Evolutionary conservation across 1,140 invertebrate genomes (phyloP).

Genomic region (Phthorimaea operculella): DNA sequence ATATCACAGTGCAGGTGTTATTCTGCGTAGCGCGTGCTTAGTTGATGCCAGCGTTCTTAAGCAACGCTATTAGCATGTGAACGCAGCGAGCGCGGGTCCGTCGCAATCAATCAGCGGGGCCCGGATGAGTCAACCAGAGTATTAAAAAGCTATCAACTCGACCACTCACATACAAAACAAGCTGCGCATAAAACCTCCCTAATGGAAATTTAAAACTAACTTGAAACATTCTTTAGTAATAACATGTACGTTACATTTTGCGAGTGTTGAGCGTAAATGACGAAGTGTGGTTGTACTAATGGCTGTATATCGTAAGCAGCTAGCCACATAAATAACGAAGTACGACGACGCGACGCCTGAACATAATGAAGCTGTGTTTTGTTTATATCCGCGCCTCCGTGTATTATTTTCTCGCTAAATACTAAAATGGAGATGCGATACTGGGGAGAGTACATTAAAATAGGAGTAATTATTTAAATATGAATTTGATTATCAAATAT

Average conservation of each 20-base stretch:
- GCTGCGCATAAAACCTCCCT: not conserved
- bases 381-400: conserved; percentile 12
- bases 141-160: conserved; percentile 29
- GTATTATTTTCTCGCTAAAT: not conserved
- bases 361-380: conserved; percentile 23
- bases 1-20: no score
- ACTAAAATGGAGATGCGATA: not conserved
- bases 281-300: conserved; percentile 20
- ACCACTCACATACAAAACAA: not conserved
- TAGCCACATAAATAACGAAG: conserved; percentile 33
- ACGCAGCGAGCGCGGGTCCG: conserved; percentile 7
- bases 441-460: no score
- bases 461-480: not conserved
- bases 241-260: not conserved
- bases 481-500: no score
- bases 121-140: conserved; percentile 21
- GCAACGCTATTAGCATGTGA: conserved; percentile 11
- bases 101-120: conserved; percentile 23
- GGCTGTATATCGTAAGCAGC: conserved; percentile 31
- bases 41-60: no score
- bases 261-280: not conserved
- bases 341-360: conserved; percentile 21
- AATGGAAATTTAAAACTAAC: not conserved
- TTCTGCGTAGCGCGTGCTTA: no score
- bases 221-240: not conserved